These are phyloP conservation scores for Dendrocincla tyrannina DNA, from an alignment of 2,797 vertebrate species.

Conservation along the genomic window DNA sequence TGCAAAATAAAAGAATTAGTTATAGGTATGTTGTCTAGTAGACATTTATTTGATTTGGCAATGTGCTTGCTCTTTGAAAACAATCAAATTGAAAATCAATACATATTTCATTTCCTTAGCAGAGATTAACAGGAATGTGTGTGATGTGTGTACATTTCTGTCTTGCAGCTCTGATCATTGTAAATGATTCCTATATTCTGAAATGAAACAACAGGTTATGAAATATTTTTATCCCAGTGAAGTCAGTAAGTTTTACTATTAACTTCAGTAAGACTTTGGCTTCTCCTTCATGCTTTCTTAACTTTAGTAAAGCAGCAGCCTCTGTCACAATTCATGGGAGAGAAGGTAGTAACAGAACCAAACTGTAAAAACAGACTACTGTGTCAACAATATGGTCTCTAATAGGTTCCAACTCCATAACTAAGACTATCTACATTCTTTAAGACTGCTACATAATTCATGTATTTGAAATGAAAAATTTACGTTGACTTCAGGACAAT, in stretches of 20 bases:
- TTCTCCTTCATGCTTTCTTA: neutral
- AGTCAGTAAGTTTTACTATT: neutral
- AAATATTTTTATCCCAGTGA: neutral
- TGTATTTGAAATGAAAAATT: neutral
- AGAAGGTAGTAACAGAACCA: neutral
- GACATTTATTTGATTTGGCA: conserved; percentile 20
- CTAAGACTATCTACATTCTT: neutral
- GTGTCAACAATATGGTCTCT: neutral
- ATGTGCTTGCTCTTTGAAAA: conserved; percentile 30
- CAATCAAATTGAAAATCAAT: conserved; percentile 36
- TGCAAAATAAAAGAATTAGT: neutral
- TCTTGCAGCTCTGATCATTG: neutral
- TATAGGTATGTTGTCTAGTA: neutral
- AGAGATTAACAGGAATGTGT: neutral
- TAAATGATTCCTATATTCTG: neutral
- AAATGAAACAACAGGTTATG: neutral
- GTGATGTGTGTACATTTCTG: neutral
- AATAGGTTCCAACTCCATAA: neutral
- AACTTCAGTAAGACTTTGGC: neutral
- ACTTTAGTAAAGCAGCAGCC: neutral
- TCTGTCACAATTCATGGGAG: neutral
- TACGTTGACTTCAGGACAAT: neutral
- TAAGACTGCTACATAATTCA: neutral
- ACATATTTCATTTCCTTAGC: conserved; percentile 6
- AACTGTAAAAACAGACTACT: neutral